Conservation (phyloP, 2,888 invertebrate genomes). For the Mythimna albipuncta region DNA sequence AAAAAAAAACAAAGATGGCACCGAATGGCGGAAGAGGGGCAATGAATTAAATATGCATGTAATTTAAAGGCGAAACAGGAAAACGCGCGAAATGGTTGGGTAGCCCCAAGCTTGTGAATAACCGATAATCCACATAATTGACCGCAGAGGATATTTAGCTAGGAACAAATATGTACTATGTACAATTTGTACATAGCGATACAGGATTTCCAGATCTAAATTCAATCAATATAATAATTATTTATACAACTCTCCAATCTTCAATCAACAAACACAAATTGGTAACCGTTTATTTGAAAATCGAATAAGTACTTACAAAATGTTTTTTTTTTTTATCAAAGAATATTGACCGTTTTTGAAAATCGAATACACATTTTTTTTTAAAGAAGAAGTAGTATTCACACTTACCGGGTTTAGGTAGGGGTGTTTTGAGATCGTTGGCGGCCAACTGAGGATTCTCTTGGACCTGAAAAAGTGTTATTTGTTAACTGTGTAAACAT, state of each 20-base stretch:
- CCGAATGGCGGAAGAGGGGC: conserved; percentile 29
- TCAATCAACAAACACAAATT: not conserved
- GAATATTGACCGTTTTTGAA: no score
- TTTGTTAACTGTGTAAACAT: conserved; percentile 36
- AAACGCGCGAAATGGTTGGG: conserved; percentile 30
- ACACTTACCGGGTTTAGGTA: conserved; percentile 87
- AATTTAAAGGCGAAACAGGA: conserved; percentile 47
- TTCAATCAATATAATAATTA: not conserved
- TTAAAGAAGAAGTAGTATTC: conserved; percentile 12
- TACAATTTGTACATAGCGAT: not conserved
- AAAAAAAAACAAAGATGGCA: conserved; percentile 34
- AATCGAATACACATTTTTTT: not conserved
- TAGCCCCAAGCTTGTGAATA: conserved; percentile 33
- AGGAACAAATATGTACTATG: conserved; percentile 9
- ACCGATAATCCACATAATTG: conserved; percentile 47
- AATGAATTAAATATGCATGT: conserved; percentile 54
- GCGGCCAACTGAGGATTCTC: conserved; percentile 84
- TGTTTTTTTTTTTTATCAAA: no score
- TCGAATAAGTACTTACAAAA: not conserved
- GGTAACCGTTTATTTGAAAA: not conserved
- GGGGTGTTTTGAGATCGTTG: conserved; percentile 87
- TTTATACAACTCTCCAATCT: not conserved
- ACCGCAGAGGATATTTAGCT: conserved; percentile 37
- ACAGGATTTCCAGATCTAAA: conserved; percentile 23
- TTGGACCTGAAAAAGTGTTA: conserved; percentile 79